These are phyloP conservation scores for Lampris megalopsis DNA, from an alignment of 2,113 vertebrate genomes.

Conservation along the genomic window DNA sequence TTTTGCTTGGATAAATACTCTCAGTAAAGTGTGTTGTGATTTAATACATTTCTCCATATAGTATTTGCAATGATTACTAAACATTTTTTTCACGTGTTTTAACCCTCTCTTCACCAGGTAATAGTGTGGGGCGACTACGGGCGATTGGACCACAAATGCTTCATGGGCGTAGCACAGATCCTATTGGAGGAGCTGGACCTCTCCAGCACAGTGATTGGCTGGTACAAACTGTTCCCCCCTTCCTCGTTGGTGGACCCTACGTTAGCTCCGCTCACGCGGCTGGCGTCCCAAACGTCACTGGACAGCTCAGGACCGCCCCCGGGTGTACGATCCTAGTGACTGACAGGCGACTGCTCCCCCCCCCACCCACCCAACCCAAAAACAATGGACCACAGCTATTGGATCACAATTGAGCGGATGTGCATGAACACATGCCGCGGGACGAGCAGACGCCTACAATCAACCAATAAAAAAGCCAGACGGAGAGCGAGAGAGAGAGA, in stretches of 20 bases:
- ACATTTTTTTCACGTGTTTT: no score
- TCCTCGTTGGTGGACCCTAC: slow-evolving; percentile 98
- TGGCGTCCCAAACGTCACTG: slow-evolving; percentile 98
- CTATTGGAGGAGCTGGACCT: slow-evolving; percentile 97
- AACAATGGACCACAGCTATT: slow-evolving; percentile 65
- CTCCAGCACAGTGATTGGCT: slow-evolving; percentile 98
- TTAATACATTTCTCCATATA: no score
- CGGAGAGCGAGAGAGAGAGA: slow-evolving; percentile 62
- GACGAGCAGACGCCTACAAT: slow-evolving; percentile 44
- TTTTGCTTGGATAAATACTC: no score
- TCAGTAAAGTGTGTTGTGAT: no score
- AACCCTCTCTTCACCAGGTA: slow-evolving; percentile 82
- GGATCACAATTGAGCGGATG: slow-evolving; percentile 71
- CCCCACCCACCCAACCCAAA: slow-evolving; percentile 35
- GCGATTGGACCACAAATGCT: slow-evolving; percentile 99
- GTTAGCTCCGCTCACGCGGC: slow-evolving; percentile 93
- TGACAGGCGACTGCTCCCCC: slow-evolving; percentile 55
- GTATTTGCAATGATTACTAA: background rate
- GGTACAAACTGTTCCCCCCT: slow-evolving; percentile 99
- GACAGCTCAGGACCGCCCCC: slow-evolving; percentile 96
- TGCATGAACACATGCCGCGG: slow-evolving; percentile 40
- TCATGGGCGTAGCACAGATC: slow-evolving; percentile 99
- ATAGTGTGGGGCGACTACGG: slow-evolving; percentile 99
- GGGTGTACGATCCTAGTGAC: slow-evolving; percentile 93
- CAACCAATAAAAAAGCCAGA: slow-evolving; percentile 74